A percentile compares a stretch with the other conserved stretches of the same genome.
phyloP scores from a whole-genome alignment of 2,113 vertebrate species.

The Pelecanoides urinatrix region DNA sequence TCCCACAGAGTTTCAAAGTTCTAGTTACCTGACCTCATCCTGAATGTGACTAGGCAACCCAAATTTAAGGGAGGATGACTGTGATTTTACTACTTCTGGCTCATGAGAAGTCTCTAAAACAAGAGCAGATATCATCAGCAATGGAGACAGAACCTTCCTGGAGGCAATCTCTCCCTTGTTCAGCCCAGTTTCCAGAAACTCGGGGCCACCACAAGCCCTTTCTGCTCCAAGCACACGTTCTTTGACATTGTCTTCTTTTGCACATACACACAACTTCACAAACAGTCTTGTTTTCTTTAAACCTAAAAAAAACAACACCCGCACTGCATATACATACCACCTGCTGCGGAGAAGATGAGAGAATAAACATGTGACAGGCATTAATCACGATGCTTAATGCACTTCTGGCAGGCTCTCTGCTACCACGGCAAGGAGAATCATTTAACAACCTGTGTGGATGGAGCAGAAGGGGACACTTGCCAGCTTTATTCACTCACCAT shows the following conservation, averaged over 20 bases:
- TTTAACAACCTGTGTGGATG: slow-evolving; percentile 26
- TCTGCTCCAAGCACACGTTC: not conserved
- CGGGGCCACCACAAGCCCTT: not conserved
- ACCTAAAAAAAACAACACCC: not conserved
- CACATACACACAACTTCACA: not conserved
- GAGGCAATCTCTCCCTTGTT: not conserved
- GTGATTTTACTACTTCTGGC: not conserved
- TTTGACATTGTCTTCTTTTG: not conserved
- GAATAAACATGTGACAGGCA: slow-evolving; percentile 36
- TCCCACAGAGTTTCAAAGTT: not conserved
- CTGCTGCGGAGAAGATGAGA: slow-evolving; percentile 41
- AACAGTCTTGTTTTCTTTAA: not conserved
- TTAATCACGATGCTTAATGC: slow-evolving; percentile 42
- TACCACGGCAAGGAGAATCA: not conserved
- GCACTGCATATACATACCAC: not conserved
- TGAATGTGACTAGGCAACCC: not conserved
- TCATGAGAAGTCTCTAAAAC: not conserved
- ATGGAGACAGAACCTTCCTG: not conserved
- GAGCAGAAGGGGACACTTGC: slow-evolving; percentile 9
- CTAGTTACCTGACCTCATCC: not conserved
- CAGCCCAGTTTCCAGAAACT: not conserved
- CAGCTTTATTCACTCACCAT: not conserved
- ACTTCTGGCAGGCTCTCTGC: slow-evolving; percentile 7
- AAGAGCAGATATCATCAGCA: not conserved
- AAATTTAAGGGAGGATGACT: not conserved